phyloP scores from a whole-genome alignment of 2,113 vertebrate species.

The Pterocles burchelli region DNA sequence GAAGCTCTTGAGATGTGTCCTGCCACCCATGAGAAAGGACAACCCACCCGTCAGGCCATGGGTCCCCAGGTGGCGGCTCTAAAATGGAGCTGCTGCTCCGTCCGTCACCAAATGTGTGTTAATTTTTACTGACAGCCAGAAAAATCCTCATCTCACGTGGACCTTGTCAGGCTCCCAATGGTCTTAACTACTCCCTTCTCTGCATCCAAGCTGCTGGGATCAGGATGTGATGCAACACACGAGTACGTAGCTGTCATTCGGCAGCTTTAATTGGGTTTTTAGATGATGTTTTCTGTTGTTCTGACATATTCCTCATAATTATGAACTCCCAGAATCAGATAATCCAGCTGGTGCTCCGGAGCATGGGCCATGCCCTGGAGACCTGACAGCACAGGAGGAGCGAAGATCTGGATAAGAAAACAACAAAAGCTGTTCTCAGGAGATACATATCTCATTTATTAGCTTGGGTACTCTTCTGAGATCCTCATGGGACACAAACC shows the following conservation, averaged over 20 bases:
- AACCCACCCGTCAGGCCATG: not conserved
- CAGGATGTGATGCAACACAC: not conserved
- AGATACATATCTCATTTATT: slow-evolving; percentile 47
- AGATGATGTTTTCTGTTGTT: slow-evolving; percentile 46
- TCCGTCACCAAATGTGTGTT: not conserved
- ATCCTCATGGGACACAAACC: not conserved
- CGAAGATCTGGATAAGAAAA: slow-evolving; percentile 3
- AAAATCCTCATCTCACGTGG: not conserved
- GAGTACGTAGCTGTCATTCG: not conserved
- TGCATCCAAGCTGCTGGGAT: not conserved
- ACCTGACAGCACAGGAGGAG: not conserved
- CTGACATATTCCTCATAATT: slow-evolving; percentile 37
- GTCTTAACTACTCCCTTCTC: not conserved
- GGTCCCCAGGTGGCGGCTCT: fast-evolving
- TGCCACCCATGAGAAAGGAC: fast-evolving
- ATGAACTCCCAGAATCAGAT: slow-evolving; percentile 8
- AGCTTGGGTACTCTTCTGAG: slow-evolving; percentile 8
- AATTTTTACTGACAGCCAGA: not conserved
- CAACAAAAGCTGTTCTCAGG: slow-evolving; percentile 33
- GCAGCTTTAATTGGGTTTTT: slow-evolving; percentile 46
- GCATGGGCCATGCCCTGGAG: not conserved
- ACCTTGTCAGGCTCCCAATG: not conserved
- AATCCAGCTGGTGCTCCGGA: not conserved
- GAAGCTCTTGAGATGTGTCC: not conserved
- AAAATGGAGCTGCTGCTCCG: not conserved